These are phyloP conservation scores for Columba guinea DNA, from an alignment of 2,797 vertebrate genomes.

Conservation along the genomic window DNA sequence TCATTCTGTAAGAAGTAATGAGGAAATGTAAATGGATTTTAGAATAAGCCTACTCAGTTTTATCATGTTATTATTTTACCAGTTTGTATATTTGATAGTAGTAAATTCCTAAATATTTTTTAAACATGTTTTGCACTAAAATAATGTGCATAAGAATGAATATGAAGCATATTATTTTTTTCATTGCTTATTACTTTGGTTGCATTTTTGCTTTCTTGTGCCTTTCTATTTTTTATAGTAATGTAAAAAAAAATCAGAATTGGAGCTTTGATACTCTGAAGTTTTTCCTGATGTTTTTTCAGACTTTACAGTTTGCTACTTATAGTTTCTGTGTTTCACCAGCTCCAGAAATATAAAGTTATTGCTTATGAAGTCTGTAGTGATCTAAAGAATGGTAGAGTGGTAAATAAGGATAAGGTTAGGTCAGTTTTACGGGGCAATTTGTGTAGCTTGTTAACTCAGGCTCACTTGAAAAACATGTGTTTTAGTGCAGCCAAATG, in stretches of 20 bases:
- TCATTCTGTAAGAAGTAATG: neutral
- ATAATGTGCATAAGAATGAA: neutral
- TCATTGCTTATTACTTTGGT: neutral
- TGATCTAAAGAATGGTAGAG: neutral
- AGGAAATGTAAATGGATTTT: neutral
- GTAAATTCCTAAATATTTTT: neutral
- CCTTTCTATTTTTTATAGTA: neutral
- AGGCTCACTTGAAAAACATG: constrained; percentile 22
- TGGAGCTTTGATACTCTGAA: neutral
- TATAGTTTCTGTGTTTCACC: neutral
- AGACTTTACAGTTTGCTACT: neutral
- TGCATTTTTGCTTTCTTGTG: neutral
- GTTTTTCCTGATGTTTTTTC: neutral
- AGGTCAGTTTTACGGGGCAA: constrained; percentile 46
- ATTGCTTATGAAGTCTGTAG: neutral
- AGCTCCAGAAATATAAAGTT: constrained; percentile 35
- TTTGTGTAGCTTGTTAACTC: constrained; percentile 54
- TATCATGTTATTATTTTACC: neutral
- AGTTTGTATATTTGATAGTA: neutral
- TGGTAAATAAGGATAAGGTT: constrained; percentile 44
- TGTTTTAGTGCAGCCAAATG: constrained; percentile 55
- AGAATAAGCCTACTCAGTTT: neutral
- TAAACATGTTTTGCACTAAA: neutral
- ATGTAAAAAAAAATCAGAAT: neutral
- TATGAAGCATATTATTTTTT: neutral